phyloP scores from a whole-genome alignment of 2,888 invertebrate genomes.

The Eilema depressum region DNA sequence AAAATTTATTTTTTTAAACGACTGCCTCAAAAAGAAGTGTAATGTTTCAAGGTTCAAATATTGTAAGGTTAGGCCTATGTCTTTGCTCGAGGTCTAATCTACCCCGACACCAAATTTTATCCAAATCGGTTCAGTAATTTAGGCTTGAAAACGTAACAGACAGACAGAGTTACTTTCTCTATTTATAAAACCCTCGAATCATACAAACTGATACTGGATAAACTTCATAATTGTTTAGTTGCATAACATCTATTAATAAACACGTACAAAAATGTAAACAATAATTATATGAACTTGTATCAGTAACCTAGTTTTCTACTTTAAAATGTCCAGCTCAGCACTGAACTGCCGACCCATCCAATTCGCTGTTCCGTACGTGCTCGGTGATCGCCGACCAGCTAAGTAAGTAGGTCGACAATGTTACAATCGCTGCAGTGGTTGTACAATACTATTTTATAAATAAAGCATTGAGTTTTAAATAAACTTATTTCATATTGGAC shows the following conservation, averaged over 20 bases:
- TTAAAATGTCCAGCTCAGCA: background rate
- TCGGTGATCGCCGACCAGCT: too few relatives aligned
- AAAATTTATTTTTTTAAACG: background rate
- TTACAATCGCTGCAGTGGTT: conserved; percentile 26
- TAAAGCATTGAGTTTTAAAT: conserved; percentile 25
- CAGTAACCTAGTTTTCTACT: conserved; percentile 12
- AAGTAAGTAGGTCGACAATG: conserved; percentile 39
- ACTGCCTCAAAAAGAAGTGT: background rate
- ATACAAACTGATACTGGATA: too few relatives aligned
- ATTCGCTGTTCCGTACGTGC: conserved; percentile 32
- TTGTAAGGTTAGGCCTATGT: too few relatives aligned
- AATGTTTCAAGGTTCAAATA: background rate
- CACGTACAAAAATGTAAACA: background rate
- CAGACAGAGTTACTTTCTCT: too few relatives aligned
- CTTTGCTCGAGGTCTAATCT: too few relatives aligned
- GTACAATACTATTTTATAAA: conserved; percentile 35
- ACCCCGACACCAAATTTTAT: too few relatives aligned
- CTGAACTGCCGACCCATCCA: conserved; percentile 15
- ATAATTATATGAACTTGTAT: conserved; percentile 16
- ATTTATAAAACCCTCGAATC: too few relatives aligned
- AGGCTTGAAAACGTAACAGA: too few relatives aligned
- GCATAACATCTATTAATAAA: background rate
- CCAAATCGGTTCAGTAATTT: too few relatives aligned
- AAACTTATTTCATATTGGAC: background rate
- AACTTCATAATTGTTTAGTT: background rate